Evolutionary conservation across 1,140 invertebrate genomes (phyloP).

Genomic region (Drosophila novamexicana): DNA sequence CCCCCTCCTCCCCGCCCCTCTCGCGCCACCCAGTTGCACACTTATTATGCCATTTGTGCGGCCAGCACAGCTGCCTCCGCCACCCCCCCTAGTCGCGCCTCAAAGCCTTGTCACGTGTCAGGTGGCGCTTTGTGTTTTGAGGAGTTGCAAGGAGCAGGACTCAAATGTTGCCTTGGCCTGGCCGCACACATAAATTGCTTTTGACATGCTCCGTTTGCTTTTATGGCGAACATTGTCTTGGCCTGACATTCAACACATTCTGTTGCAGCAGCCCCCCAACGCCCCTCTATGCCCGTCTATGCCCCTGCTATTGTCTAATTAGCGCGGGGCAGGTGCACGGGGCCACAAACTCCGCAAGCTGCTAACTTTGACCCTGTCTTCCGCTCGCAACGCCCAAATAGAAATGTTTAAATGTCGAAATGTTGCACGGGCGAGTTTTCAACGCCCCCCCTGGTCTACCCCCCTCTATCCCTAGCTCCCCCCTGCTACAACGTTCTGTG

Average conservation of each 20-base stretch:
- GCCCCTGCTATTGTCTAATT: slow-evolving; percentile 35
- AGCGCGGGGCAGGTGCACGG: slow-evolving; percentile 7
- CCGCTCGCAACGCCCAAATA: slow-evolving; percentile 45
- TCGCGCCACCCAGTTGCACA: slow-evolving; percentile 21
- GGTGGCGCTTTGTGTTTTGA: slow-evolving; percentile 42
- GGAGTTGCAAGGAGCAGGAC: slow-evolving; percentile 7
- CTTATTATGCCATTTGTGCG: slow-evolving; percentile 78
- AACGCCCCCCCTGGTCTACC: slow-evolving; percentile 5
- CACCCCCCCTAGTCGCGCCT: neutral
- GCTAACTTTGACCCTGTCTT: slow-evolving; percentile 30
- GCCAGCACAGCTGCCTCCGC: slow-evolving; percentile 15
- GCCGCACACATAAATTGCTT: slow-evolving; percentile 75
- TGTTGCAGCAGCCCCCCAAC: neutral
- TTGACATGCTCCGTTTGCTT: slow-evolving; percentile 79
- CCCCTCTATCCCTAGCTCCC: neutral
- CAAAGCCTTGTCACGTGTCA: slow-evolving; percentile 37
- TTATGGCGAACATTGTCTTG: slow-evolving; percentile 75
- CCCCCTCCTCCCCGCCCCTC: neutral
- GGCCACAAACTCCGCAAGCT: slow-evolving; percentile 23
- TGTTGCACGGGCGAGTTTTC: slow-evolving; percentile 55
- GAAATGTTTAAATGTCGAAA: slow-evolving; percentile 56
- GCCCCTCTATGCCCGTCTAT: neutral
- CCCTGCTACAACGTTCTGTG: slow-evolving; percentile 67
- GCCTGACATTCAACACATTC: slow-evolving; percentile 60
- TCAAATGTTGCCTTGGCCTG: slow-evolving; percentile 19